Base-by-base conservation (phyloP, 2,797 vertebrate genomes). In the Propithecus deckenii region DNA sequence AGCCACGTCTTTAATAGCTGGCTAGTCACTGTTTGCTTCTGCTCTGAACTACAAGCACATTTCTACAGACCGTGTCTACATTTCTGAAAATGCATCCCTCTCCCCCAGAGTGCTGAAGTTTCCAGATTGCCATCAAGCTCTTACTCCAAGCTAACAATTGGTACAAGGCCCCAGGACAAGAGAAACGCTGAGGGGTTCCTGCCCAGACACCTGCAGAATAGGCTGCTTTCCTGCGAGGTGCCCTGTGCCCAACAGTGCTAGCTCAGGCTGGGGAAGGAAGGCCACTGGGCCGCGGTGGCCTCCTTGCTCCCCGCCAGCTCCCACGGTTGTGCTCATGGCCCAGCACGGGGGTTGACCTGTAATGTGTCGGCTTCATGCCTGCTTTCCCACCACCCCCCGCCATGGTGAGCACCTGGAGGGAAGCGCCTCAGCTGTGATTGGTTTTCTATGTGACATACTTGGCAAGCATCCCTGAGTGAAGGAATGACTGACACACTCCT, bases 271-370 rank as follows among this genome's bases (percentile, higher is more conserved):
- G 67, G 55, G 9, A 17, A 30, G n/a, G 43, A 35, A 30, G 32
- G 52, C 43, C 28, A 12, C 28, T 5, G 10, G 32, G 17, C 48
- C 0, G 0, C 1, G 18, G 61, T 4, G 22, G 15, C 88, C 57
- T 84, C 15, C 67, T 67, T 0, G 7, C 35, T 48, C 52, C 43
- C 63, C 28, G 35, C 41, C 23, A n/a, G 46, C 20, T 23, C 57
- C 72, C 76, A 63, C 0, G 50, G 30, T 28, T 0, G 0, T 4
- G 59, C 4, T 81, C 52, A 67, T 0, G 0, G 71, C n/a, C 61
- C n/a, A 76, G 69, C 48, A 67, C 9, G 15, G 18, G 43, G 46
- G 48, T 0, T 50, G 43, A 76, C 22, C 35, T 69, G 25, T 14
- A 41, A 35, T 9, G 1, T 25, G 1, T 35, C 85, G 71, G 71